These are phyloP conservation scores for Melanargia galathea DNA, from an alignment of 2,888 invertebrate species.

Conservation along the genomic window DNA sequence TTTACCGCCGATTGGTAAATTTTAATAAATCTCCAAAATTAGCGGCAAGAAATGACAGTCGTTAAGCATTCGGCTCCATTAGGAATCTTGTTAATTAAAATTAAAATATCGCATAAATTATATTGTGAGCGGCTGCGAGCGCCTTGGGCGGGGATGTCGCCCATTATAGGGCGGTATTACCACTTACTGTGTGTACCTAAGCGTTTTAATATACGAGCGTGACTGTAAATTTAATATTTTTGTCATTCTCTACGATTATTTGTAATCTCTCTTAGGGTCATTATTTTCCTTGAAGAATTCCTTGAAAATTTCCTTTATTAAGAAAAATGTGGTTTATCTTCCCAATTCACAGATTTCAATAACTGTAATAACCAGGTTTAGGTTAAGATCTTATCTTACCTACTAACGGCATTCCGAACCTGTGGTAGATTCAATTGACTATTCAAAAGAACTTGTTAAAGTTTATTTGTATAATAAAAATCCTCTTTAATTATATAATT, in stretches of 20 bases:
- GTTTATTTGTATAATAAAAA: too few species aligned
- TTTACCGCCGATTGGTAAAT: background rate
- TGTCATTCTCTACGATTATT: background rate
- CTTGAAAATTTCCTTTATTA: too few species aligned
- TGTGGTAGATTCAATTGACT: too few species aligned
- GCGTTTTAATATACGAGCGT: constrained; percentile 7
- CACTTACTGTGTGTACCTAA: constrained; percentile 18
- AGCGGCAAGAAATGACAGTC: constrained; percentile 34
- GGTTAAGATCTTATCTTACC: too few species aligned
- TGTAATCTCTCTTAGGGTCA: too few species aligned
- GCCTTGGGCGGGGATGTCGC: constrained; percentile 32
- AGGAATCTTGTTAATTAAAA: constrained; percentile 58
- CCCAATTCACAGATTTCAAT: too few species aligned
- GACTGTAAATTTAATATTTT: background rate
- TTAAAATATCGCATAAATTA: constrained; percentile 63
- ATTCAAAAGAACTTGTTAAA: too few species aligned
- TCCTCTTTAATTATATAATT: too few species aligned
- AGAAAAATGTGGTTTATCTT: too few species aligned
- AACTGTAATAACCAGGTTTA: too few species aligned
- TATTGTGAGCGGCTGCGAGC: constrained; percentile 44
- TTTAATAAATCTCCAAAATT: constrained; percentile 30
- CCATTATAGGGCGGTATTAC: constrained; percentile 30
- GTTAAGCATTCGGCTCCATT: constrained; percentile 42
- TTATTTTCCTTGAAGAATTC: too few species aligned
- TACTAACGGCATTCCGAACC: too few species aligned